These are phyloP conservation scores for Amphiduros pacificus DNA, from an alignment of 2,888 invertebrate genomes.

Conservation along the genomic window DNA sequence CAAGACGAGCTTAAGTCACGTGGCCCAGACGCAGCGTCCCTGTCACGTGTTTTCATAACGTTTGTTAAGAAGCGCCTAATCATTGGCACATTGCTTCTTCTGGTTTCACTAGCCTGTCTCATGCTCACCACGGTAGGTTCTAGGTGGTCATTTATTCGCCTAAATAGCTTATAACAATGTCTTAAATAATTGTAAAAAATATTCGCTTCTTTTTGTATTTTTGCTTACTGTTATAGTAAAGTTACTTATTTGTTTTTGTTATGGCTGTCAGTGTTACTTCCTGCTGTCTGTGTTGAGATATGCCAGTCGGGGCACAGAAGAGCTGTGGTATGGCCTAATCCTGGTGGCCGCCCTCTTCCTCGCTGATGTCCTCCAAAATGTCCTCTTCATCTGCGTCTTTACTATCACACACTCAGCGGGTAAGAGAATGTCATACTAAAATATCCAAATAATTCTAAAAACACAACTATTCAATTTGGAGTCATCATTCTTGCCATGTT, in stretches of 20 bases:
- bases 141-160: not conserved
- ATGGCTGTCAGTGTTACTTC: conserved; percentile 21
- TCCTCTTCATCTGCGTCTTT: conserved; percentile 20
- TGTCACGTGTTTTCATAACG: conserved; percentile 6
- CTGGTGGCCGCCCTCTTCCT: conserved; percentile 20
- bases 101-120: conserved; percentile 3
- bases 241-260: too few relatives aligned
- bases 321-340: conserved; percentile 15
- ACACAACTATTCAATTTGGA: not conserved
- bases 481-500: too few relatives aligned
- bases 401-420: conserved; percentile 22
- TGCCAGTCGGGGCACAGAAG: not conserved
- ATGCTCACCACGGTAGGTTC: conserved; percentile 10
- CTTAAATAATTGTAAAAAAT: not conserved
- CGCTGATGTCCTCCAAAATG: conserved; percentile 15
- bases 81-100: not conserved
- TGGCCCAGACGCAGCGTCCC: conserved; percentile 3
- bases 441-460: not conserved
- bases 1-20: conserved; percentile 1
- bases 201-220: too few relatives aligned
- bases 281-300: conserved; percentile 12
- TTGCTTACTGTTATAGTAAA: too few relatives aligned
- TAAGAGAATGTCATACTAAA: not conserved
- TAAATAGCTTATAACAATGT: not conserved
- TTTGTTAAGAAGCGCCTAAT: conserved; percentile 11